phyloP scores from a whole-genome alignment of 2,888 invertebrate species.

The Platycnemis pennipes region DNA sequence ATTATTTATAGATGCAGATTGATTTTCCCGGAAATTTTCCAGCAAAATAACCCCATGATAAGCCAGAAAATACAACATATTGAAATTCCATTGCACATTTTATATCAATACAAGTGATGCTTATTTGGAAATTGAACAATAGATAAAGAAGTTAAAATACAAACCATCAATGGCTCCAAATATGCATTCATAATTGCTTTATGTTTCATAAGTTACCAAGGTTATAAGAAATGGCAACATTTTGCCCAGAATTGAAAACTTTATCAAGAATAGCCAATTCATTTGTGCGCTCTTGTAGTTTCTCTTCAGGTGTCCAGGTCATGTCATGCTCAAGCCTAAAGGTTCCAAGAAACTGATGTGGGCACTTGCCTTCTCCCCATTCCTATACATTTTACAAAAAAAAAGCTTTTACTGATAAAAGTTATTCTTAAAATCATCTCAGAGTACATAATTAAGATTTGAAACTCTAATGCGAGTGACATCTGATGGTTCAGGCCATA shows the following conservation, averaged over 20 bases:
- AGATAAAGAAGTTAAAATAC: no score
- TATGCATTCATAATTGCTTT: background rate
- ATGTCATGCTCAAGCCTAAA: conserved; percentile 86
- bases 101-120: background rate
- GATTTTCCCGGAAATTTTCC: no score
- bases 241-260: conserved; percentile 47
- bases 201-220: background rate
- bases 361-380: conserved; percentile 83
- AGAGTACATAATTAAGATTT: no score
- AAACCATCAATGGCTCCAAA: background rate
- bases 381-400: conserved; percentile 80
- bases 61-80: background rate
- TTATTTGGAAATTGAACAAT: no score
- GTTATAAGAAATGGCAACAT: conserved; percentile 29
- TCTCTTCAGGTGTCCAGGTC: conserved; percentile 85
- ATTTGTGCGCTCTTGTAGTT: conserved; percentile 77
- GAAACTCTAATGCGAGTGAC: no score
- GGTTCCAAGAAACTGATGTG: conserved; percentile 84
- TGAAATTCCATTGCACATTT: background rate
- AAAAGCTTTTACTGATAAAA: no score
- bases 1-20: no score
- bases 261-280: conserved; percentile 51
- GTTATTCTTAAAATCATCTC: no score
- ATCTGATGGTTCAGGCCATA: no score
- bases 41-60: no score